Base-by-base conservation (phyloP, 1,140 invertebrate species). In the Drosophila parabipectinata region DNA sequence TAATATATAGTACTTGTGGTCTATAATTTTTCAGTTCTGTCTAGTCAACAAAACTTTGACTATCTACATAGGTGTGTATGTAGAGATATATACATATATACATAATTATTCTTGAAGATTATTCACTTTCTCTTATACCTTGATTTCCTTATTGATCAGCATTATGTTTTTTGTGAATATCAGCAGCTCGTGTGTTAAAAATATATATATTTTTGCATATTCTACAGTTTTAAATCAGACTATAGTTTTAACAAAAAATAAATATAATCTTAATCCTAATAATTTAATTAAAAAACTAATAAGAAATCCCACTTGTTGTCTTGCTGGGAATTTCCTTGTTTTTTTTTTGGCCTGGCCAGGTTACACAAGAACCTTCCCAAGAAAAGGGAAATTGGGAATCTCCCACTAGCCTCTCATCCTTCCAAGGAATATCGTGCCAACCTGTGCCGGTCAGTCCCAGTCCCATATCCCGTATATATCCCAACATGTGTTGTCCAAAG, bases 401-500 rank as follows among this genome's bases (percentile, higher is more conserved):
- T 64, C 63, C 63, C 63, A 52, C 15, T 30, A n/a, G 21, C 1
- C 32, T 6, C 34, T 6, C 34, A 64, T 52, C 34, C 37, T 67
- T 67, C 63, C 63, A 52, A 14, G 41, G 66, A 57, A 58, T n/a
- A 21, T 21, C 3, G 3, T 21, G 59, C 54, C 44, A 77, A 77
- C 76, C 76, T 77, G 75, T 69, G 44, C 44, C 18, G 18, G 32
- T 8, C n/a, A 45, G 14, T 44, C 57, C 59, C 51, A 18, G 18
- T 18, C 18, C 18, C 18, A 18, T 18, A 18, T 18, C 18, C 18
- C 18, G 18, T 18, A 18, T 18, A 18, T 18, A 9, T 28, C 55
- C 45, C 21, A 61, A 78, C 79, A 82, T 82, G 79, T 82, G 79
- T 58, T 66, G 41, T 8, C 12, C 10, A 52, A 28, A 62, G 63